A percentile compares a stretch with the other conserved stretches of the same genome.
Conservation (phyloP, 2,888 invertebrate genomes). For the Xanthorhoe designata region DNA sequence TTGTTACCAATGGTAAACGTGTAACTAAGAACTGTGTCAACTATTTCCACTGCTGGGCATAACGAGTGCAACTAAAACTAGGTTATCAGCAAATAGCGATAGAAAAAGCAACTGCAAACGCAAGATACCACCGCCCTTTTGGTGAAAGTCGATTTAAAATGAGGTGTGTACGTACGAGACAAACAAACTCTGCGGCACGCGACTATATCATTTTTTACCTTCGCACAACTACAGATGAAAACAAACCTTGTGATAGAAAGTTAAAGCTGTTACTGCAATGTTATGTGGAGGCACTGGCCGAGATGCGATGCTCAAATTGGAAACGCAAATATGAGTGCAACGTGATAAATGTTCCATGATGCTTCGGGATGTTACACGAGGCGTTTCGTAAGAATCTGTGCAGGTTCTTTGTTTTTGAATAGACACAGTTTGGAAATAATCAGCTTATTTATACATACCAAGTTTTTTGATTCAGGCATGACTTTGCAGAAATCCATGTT, state of each 20-base stretch:
- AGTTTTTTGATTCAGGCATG: too few species aligned
- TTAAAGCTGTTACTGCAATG: slow-evolving; percentile 50
- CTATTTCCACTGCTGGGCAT: slow-evolving; percentile 1
- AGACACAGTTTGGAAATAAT: too few species aligned
- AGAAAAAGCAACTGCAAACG: slow-evolving; percentile 39
- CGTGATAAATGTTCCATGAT: slow-evolving; percentile 59
- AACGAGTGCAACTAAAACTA: slow-evolving; percentile 9
- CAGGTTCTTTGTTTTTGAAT: not conserved
- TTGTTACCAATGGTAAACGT: too few species aligned
- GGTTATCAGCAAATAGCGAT: slow-evolving; percentile 26
- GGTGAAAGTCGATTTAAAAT: slow-evolving; percentile 79
- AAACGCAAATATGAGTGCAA: slow-evolving; percentile 60
- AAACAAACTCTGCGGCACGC: slow-evolving; percentile 65
- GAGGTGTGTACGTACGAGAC: slow-evolving; percentile 65
- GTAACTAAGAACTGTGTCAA: not conserved
- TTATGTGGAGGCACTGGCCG: slow-evolving; percentile 43
- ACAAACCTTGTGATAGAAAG: slow-evolving; percentile 51
- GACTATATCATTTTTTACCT: slow-evolving; percentile 60
- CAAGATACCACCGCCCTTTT: slow-evolving; percentile 66
- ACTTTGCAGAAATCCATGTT: too few species aligned
- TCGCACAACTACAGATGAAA: slow-evolving; percentile 47
- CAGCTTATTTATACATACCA: too few species aligned
- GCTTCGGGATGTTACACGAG: slow-evolving; percentile 44
- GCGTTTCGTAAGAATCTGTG: slow-evolving; percentile 36
- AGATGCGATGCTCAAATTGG: slow-evolving; percentile 60